These are phyloP conservation scores for Turdus rufiventris DNA, from an alignment of 2,113 vertebrate genomes.

Conservation along the genomic window DNA sequence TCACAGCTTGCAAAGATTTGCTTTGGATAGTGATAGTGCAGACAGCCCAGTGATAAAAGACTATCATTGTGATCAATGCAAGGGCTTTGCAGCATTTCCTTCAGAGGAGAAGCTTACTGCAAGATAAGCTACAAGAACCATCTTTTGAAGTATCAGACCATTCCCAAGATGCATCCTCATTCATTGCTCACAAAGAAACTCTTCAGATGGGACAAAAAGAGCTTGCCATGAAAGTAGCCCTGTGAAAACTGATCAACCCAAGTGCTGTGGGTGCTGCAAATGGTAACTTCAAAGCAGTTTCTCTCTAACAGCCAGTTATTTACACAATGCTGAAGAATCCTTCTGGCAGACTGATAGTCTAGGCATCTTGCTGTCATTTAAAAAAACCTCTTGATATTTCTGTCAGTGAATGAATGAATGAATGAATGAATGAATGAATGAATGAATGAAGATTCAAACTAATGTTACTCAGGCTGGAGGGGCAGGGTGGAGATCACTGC, in stretches of 20 bases:
- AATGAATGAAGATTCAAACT: not conserved
- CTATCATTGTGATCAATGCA: not conserved
- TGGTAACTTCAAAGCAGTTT: conserved; percentile 36
- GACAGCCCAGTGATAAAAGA: not conserved
- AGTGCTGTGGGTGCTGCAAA: conserved; percentile 6
- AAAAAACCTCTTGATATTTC: conserved; percentile 17
- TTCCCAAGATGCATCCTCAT: conserved; percentile 40
- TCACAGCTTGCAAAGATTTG: not conserved
- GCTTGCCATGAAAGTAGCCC: conserved; percentile 19
- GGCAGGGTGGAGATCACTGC: conserved; percentile 49
- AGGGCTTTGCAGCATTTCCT: conserved; percentile 11
- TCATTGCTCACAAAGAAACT: conserved; percentile 50
- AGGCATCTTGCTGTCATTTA: not conserved
- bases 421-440: conserved; percentile 23
- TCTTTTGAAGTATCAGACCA: conserved; percentile 15
- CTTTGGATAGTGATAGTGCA: not conserved
- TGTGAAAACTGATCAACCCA: conserved; percentile 35
- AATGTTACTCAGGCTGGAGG: not conserved
- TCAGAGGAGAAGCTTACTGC: not conserved
- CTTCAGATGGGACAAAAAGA: conserved; percentile 55
- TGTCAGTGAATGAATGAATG: conserved; percentile 5
- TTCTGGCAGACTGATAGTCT: not conserved
- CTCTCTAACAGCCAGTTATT: not conserved
- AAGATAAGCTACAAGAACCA: conserved; percentile 38
- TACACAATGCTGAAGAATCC: not conserved